Evolutionary conservation across 53 echinoderm and acorn worm species (phyloP).

Genomic region (Glandiceps talaboti): DNA sequence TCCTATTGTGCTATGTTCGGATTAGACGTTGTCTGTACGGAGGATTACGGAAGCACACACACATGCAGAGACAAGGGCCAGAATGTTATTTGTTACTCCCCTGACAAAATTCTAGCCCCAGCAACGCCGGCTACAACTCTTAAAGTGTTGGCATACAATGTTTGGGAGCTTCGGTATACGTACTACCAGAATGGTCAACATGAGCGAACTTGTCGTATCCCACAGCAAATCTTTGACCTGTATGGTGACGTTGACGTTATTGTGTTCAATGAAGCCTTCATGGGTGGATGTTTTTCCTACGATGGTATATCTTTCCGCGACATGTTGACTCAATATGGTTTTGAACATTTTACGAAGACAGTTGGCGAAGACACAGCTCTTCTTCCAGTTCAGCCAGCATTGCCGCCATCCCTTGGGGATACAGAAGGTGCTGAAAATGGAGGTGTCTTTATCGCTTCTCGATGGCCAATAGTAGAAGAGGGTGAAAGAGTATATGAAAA

Average conservation of each 20-base stretch:
- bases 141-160: constrained; percentile 63
- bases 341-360: neutral
- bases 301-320: constrained; percentile 24
- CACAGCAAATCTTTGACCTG: constrained; percentile 29
- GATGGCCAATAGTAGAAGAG: constrained; percentile 68
- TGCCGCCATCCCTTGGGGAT: neutral
- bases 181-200: constrained; percentile 67
- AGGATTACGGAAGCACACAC: neutral
- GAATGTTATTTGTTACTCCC: constrained; percentile 42
- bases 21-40: constrained; percentile 49
- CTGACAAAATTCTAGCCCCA: constrained; percentile 20
- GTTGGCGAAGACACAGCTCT: constrained; percentile 5
- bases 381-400: neutral
- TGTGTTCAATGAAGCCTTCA: constrained; percentile 77
- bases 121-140: constrained; percentile 55
- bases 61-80: neutral
- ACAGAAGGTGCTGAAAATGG: constrained; percentile 52
- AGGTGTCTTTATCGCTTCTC: constrained; percentile 69
- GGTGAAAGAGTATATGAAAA: constrained; percentile 44
- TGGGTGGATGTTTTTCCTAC: constrained; percentile 75
- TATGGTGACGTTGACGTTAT: constrained; percentile 77
- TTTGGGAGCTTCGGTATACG: constrained; percentile 66
- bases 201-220: constrained; percentile 79
- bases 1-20: constrained; percentile 53
- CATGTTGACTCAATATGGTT: neutral